Evolutionary conservation across 2,797 vertebrate species (phyloP).

Genomic region (Amblyopsis hoosieri): DNA sequence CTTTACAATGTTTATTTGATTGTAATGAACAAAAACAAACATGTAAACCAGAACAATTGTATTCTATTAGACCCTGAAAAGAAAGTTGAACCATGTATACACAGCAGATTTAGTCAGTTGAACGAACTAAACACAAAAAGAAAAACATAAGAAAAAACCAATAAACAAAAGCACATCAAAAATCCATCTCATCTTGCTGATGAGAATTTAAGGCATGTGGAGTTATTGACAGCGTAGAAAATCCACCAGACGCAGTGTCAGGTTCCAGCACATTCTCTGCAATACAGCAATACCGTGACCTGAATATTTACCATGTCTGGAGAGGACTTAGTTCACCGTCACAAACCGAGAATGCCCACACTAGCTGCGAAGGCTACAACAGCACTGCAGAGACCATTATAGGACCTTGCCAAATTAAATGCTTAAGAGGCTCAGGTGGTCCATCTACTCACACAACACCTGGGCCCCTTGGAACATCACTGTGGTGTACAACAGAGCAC

Average conservation of each 20-base stretch:
- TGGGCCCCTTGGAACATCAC: constrained; percentile 17
- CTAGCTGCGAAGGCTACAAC: constrained; percentile 8
- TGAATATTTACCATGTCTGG: constrained; percentile 22
- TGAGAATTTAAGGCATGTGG: constrained; percentile 57
- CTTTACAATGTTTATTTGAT: too few relatives aligned
- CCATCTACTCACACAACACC: constrained; percentile 1
- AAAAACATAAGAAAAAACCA: constrained; percentile 16
- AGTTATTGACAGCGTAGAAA: constrained; percentile 34
- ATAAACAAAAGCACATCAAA: background rate
- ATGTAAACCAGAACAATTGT: constrained; percentile 1
- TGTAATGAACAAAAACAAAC: constrained; percentile 3
- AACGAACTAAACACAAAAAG: constrained; percentile 23
- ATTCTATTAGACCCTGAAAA: constrained; percentile 9
- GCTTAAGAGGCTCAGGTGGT: constrained; percentile 33
- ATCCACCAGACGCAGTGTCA: constrained; percentile 22
- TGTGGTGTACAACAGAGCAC: constrained; percentile 15
- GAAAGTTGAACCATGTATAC: background rate
- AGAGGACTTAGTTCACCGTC: background rate
- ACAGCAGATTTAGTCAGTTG: constrained; percentile 33
- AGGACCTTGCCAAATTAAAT: constrained; percentile 6
- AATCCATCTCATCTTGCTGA: constrained; percentile 29
- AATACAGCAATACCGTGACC: background rate
- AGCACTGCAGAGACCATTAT: constrained; percentile 17
- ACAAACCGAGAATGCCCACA: constrained; percentile 6
- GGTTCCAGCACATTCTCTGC: constrained; percentile 48